Conservation (phyloP, 2,797 vertebrate species). For the Babyrousa celebensis region DNA sequence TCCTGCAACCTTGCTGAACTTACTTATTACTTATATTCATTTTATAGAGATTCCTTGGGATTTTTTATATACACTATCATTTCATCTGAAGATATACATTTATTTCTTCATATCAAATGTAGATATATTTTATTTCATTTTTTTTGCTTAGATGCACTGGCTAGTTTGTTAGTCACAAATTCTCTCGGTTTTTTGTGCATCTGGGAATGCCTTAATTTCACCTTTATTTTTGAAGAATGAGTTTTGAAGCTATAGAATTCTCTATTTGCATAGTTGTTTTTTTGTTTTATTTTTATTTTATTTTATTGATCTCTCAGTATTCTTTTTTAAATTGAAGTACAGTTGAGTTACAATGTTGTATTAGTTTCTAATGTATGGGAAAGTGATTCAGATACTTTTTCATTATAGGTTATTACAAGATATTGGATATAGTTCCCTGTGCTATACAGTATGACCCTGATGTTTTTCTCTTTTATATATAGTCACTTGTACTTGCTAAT, state of each 20-base stretch:
- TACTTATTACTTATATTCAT: neutral
- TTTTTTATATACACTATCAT: neutral
- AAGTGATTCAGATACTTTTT: neutral
- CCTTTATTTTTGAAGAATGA: neutral
- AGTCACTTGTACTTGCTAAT: neutral
- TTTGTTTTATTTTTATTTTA: neutral
- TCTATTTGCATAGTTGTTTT: neutral
- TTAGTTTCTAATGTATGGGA: neutral
- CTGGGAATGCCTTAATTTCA: neutral
- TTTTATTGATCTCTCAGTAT: neutral
- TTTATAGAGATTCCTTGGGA: neutral
- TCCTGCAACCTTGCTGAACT: neutral
- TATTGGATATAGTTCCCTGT: neutral
- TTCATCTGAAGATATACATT: neutral
- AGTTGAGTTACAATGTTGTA: neutral
- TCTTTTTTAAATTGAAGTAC: neutral
- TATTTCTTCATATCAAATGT: neutral
- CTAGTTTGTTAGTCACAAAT: neutral
- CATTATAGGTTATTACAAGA: neutral
- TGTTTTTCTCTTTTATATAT: neutral
- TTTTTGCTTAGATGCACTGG: constrained; percentile 20
- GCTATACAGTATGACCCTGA: neutral
- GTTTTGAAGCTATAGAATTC: neutral
- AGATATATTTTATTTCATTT: neutral
- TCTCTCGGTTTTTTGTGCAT: constrained; percentile 10